Evolutionary conservation across 2,113 vertebrate genomes (phyloP).

Genomic region (Gasterosteus aculeatus): DNA sequence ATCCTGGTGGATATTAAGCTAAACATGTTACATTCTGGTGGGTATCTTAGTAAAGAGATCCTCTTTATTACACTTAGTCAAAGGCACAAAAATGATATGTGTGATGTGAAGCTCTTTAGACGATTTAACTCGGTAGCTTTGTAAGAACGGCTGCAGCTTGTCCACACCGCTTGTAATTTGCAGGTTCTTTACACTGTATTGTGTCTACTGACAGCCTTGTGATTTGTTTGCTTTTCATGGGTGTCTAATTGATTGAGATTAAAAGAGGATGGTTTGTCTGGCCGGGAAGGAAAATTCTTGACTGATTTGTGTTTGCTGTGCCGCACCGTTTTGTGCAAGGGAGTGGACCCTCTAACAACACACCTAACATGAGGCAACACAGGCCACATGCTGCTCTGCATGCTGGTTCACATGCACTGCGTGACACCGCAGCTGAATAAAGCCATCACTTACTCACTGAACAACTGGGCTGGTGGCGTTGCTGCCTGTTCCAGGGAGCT

Average conservation of each 20-base stretch:
- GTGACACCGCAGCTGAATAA: conserved; percentile 75
- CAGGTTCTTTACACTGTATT: conserved; percentile 72
- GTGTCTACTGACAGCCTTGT: conserved; percentile 67
- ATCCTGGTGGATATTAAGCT: conserved; percentile 73
- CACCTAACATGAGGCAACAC: conserved; percentile 78
- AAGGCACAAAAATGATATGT: conserved; percentile 62
- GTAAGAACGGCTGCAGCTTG: conserved; percentile 50
- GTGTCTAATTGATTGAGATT: conserved; percentile 78
- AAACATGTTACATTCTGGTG: conserved; percentile 67
- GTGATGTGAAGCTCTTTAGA: conserved; percentile 51
- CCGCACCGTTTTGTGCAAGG: conserved; percentile 65
- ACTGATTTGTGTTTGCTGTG: conserved; percentile 71
- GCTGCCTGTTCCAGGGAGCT: conserved; percentile 54
- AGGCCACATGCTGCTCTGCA: conserved; percentile 73
- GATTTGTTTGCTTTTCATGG: conserved; percentile 72
- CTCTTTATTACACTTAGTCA: conserved; percentile 69
- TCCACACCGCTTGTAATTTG: conserved; percentile 65
- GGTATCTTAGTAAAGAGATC: conserved; percentile 61
- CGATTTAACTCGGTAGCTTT: conserved; percentile 49
- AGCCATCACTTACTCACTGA: conserved; percentile 76
- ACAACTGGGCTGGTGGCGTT: conserved; percentile 67
- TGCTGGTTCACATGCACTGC: conserved; percentile 77
- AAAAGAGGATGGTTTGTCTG: conserved; percentile 68
- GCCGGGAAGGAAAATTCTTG: conserved; percentile 65
- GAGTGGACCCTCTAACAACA: conserved; percentile 61